Percentiles rank a stretch among this genome's conserved stretches.
Conservation (phyloP, 2,113 vertebrate species). For the Catharus fuscescens region DNA sequence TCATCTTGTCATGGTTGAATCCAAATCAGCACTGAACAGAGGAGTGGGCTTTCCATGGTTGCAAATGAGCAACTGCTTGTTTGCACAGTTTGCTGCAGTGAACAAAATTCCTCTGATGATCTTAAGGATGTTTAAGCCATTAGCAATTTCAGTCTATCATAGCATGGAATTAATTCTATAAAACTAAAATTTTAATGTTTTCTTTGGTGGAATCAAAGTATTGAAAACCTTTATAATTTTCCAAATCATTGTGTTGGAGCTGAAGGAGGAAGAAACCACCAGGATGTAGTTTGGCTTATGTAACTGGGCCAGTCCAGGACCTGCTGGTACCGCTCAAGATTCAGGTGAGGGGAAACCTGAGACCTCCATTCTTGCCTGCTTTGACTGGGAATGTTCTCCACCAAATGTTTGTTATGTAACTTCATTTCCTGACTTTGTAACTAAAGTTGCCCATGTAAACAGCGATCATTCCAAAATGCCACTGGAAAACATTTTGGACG, state of each 20-base stretch:
- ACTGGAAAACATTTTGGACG: too few species aligned
- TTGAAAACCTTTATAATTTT: neutral
- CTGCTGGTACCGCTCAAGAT: neutral
- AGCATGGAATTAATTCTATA: neutral
- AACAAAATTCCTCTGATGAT: neutral
- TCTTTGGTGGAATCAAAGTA: neutral
- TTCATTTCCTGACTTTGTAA: neutral
- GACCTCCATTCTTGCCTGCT: rapidly evolving
- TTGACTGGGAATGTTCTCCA: neutral
- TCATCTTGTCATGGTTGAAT: neutral
- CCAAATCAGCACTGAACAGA: neutral
- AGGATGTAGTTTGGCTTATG: neutral
- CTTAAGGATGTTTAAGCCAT: neutral
- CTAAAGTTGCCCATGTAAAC: neutral
- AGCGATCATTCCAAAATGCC: neutral
- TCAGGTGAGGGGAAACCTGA: rapidly evolving
- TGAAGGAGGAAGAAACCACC: neutral
- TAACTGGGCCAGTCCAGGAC: neutral
- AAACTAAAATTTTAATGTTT: neutral
- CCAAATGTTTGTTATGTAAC: neutral
- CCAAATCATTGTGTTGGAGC: neutral
- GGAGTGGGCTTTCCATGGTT: neutral
- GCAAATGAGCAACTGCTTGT: neutral
- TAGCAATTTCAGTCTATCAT: neutral
- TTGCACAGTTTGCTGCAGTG: neutral